Evolutionary conservation across 2,888 invertebrate species (phyloP), one percentile per base, ranked within the genome.

Genomic region (Cephus sareptanus): DNA sequence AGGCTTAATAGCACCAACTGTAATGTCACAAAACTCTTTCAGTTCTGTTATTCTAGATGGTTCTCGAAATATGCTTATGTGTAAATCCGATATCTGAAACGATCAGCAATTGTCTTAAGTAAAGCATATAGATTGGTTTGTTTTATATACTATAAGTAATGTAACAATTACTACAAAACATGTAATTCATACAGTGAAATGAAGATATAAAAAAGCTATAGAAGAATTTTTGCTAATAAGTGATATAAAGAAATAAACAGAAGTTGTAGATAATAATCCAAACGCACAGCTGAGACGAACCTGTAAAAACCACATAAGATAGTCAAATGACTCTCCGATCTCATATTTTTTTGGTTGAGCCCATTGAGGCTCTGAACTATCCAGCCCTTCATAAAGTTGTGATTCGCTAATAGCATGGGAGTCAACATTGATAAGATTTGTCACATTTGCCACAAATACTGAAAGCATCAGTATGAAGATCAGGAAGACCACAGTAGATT

Each of bases 51-150:
- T 95, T 88, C 98, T 93, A 13, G 93, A 93, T 70, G 94, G 94
- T 89, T 97, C 97, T 87, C 94, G 94, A 90, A 96, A 97, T 91
- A 96, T 95, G 91, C 97, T 98, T 81, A 98, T 94, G 90, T 98
- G 98, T 83, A 98, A 94, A 92, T 98, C 98, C 80, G 97, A 96
- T 87, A 98, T 95, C 97, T 98, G 90, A 75, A 93, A 92, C 79
- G 76, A 84, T 56, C 23, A 56, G 56, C 23, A 56, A 56, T 56
- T 23, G 2, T 23, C 23, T 23, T 56, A 56, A 23, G 23, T 23
- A 74, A 73, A 76, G 73, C 35, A 73, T 73, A 78, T 71, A 77
- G 23, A 37, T 77, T 77, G 69, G 69, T 31, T 69, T 40, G 76
- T 35, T 70, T 23, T 74, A 78, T 34, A 69, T 68, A 37, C 37